A percentile compares a stretch with the other conserved stretches of the same genome.
These are phyloP conservation scores for Panurus biarmicus DNA, from an alignment of 2,113 vertebrate genomes.

Conservation along the genomic window DNA sequence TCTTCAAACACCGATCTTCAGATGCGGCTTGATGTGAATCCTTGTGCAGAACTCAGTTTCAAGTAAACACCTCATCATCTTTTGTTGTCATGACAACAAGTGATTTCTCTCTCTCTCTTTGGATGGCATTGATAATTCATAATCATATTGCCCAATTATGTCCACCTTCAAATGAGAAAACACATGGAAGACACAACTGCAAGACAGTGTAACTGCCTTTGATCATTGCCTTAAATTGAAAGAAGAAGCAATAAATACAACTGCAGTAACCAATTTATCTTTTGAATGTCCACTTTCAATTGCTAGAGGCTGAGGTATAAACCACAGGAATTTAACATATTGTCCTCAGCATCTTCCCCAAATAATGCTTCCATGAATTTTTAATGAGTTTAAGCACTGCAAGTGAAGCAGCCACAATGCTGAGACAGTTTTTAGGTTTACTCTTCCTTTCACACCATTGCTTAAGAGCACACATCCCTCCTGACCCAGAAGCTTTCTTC, in stretches of 20 bases:
- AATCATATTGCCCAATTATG: neutral
- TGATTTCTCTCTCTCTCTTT: constrained; percentile 48
- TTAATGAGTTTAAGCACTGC: neutral
- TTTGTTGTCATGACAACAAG: constrained; percentile 78
- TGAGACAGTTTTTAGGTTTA: neutral
- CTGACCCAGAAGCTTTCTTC: neutral
- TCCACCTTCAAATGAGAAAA: neutral
- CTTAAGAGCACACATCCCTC: neutral
- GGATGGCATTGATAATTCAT: constrained; percentile 47
- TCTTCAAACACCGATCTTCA: neutral
- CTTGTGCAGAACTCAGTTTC: constrained; percentile 26
- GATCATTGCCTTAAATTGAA: neutral
- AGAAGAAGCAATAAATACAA: neutral
- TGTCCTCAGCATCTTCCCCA: neutral
- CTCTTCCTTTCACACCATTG: neutral
- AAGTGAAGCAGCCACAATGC: neutral
- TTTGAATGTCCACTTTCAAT: neutral
- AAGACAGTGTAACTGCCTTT: neutral
- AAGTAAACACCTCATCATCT: constrained; percentile 55
- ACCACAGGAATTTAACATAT: neutral
- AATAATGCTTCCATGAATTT: neutral
- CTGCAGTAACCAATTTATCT: neutral
- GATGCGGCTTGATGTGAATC: neutral
- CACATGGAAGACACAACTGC: neutral
- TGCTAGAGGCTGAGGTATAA: neutral